Base-by-base conservation (phyloP, 1,140 invertebrate genomes). In the Mya arenaria region DNA sequence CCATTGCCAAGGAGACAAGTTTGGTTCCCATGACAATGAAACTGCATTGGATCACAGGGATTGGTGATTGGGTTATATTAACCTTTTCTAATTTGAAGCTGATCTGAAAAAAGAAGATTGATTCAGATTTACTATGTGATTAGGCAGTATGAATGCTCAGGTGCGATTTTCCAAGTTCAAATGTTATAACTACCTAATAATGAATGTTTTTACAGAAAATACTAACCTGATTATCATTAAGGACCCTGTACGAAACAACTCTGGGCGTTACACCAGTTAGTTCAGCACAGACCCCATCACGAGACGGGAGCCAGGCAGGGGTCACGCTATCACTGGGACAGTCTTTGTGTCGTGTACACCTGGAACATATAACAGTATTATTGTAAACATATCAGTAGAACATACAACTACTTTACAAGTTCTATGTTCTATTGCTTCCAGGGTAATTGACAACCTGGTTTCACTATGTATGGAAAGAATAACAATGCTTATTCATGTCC, bases 41-140 rank as follows among this genome's bases (percentile, higher is more conserved):
- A 55, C 78, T 60, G 74, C 89, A 91, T 30, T 82, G 78, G 17
- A 90, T 78, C 6, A 88, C 84, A 55, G 86, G 32, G 15, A 71
- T 66, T 48, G 23, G 66, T 0, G 63, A 25, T 32, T 82, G 73
- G 23, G 62, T 37, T 23, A 89, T 55, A 32, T 68, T 80, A n/a
- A 90, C 85, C 19, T 85, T 78, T 10, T 88, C 84, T 2, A 91
- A 63, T 65, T 86, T 82, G 55, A 91, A 91, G 23, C 73, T 79
- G 5, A 90, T 82, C 87, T 89, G 74, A 17, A 85, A 82, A 10
- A 44, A 8, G 48, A 52, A n/a, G n/a, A n/a, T n/a, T n/a, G n/a
- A n/a, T n/a, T n/a, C n/a, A n/a, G n/a, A n/a, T n/a, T n/a, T n/a
- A n/a, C n/a, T n/a, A n/a, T n/a, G n/a, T n/a, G n/a, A n/a, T n/a